phyloP scores from a whole-genome alignment of 2,888 invertebrate species.

The Pandemis corylana region DNA sequence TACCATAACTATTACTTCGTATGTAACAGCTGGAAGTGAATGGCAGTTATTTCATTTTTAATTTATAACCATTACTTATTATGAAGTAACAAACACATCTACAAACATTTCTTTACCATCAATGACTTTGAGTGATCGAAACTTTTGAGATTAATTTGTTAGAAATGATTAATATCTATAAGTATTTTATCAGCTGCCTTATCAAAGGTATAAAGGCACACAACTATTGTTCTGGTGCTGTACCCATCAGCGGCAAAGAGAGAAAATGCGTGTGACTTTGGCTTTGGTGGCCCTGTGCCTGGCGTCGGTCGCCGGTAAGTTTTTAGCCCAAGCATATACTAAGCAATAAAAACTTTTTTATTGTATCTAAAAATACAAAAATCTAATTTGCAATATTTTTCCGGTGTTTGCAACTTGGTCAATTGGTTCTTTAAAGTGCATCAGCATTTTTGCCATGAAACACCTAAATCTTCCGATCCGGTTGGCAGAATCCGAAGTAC shows the following conservation, averaged over 20 bases:
- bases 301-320: conserved; percentile 35
- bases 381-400: neutral
- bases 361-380: neutral
- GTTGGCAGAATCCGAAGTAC: too few relatives aligned
- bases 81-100: neutral
- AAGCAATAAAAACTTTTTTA: too few relatives aligned
- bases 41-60: too few relatives aligned
- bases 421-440: too few relatives aligned
- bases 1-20: too few relatives aligned
- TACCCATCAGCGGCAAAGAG: conserved; percentile 7
- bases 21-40: too few relatives aligned
- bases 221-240: conserved; percentile 11
- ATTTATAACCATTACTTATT: neutral
- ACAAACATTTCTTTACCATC: neutral
- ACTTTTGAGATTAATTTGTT: conserved; percentile 9
- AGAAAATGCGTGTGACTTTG: conserved; percentile 42
- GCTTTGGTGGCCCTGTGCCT: conserved; percentile 31
- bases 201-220: conserved; percentile 30
- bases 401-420: neutral
- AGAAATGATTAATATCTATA: conserved; percentile 16
- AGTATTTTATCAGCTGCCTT: conserved; percentile 30
- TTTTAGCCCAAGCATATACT: neutral
- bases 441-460: too few relatives aligned
- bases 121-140: neutral
- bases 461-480: too few relatives aligned